Percentiles rank a stretch among this genome's conserved stretches.
phyloP scores from a whole-genome alignment of 1,140 invertebrate species.

The Trichogramma pretiosum region DNA sequence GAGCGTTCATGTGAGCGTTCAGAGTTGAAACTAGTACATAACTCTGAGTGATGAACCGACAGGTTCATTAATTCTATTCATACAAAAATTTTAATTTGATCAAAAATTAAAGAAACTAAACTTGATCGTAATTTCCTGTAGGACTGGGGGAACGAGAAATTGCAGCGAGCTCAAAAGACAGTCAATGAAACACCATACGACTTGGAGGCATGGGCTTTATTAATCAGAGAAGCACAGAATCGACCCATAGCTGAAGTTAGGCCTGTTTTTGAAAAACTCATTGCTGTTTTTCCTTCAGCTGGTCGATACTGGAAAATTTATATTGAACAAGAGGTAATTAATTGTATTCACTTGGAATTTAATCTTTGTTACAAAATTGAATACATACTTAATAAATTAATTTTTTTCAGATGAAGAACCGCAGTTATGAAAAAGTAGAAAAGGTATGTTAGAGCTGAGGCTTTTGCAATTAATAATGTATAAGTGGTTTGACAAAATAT shows the following conservation, averaged over 20 bases:
- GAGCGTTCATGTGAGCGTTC: too few species aligned
- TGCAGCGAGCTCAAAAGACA: conserved; percentile 68
- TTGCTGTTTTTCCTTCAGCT: conserved; percentile 88
- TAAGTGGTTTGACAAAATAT: conserved; percentile 8
- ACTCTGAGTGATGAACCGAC: too few species aligned
- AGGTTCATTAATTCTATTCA: too few species aligned
- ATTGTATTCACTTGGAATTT: conserved; percentile 5
- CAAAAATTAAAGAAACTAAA: too few species aligned
- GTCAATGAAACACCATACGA: conserved; percentile 83
- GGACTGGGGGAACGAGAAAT: conserved; percentile 81
- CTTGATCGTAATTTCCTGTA: conserved; percentile 39
- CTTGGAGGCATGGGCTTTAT: conserved; percentile 92
- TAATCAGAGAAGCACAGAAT: conserved; percentile 85
- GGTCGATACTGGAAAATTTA: conserved; percentile 99
- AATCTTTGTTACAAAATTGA: conserved; percentile 7
- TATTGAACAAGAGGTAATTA: conserved; percentile 92
- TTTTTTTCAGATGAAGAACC: conserved; percentile 77
- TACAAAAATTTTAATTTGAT: too few species aligned
- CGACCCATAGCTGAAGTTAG: conserved; percentile 86
- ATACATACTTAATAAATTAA: conserved; percentile 10
- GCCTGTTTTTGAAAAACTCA: conserved; percentile 85
- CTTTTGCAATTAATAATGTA: conserved; percentile 25
- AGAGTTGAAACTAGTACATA: too few species aligned
- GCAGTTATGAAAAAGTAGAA: conserved; percentile 96
- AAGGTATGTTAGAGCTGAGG: conserved; percentile 67